A percentile compares a stretch with the other conserved stretches of the same genome.
These are phyloP conservation scores for Halisarca cf. caerulea DNA, from an alignment of 37 sponge, comb jelly and placozoan species.

Conservation along the genomic window DNA sequence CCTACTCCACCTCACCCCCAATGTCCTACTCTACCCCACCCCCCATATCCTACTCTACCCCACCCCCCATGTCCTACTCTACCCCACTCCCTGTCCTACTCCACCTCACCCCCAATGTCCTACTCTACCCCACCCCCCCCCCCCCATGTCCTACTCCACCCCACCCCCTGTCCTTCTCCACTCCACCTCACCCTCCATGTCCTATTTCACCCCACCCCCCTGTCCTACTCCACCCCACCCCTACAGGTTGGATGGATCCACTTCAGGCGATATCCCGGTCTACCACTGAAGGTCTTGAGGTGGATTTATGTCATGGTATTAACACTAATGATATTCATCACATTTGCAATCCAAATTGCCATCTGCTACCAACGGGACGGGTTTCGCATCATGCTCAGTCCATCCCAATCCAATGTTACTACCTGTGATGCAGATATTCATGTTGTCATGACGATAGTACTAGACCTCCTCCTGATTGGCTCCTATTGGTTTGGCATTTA, in stretches of 20 bases:
- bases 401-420: background rate
- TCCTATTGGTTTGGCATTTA: constrained; percentile 66
- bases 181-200: background rate
- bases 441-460: constrained; percentile 41
- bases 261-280: constrained; percentile 8
- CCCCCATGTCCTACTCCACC: background rate
- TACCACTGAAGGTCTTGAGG: background rate
- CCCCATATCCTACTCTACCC: background rate
- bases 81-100: background rate
- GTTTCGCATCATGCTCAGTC: background rate
- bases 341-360: constrained; percentile 52
- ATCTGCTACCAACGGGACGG: constrained; percentile 25
- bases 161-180: background rate
- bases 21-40: background rate
- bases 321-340: constrained; percentile 24
- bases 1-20: background rate
- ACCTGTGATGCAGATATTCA: background rate
- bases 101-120: background rate
- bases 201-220: background rate
- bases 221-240: background rate
- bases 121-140: background rate
- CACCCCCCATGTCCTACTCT: background rate
- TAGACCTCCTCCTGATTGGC: constrained; percentile 43
- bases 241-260: constrained; percentile 51
- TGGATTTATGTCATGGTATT: constrained; percentile 16